Conservation (phyloP, 2,113 vertebrate species). For the Coracopsis vasa region DNA sequence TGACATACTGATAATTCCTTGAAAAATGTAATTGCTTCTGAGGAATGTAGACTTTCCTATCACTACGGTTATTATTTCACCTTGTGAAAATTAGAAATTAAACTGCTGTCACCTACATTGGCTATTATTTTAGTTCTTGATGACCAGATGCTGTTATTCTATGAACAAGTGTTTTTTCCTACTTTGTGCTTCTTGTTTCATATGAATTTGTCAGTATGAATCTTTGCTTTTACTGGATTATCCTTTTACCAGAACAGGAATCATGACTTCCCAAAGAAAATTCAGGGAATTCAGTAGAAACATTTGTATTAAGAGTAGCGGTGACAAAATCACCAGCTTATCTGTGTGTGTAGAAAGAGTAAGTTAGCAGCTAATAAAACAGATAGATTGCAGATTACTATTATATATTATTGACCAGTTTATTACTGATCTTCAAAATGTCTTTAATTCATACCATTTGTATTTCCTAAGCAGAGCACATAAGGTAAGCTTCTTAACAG, state of each 20-base stretch:
- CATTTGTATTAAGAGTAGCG: not conserved
- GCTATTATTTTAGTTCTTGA: not conserved
- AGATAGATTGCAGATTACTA: not conserved
- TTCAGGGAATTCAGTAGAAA: not conserved
- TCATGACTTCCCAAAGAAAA: not conserved
- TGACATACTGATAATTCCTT: not conserved
- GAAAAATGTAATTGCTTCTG: not conserved
- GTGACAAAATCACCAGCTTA: not conserved
- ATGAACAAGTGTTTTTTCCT: not conserved
- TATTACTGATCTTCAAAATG: not conserved
- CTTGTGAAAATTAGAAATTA: not conserved
- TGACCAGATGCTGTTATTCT: not conserved
- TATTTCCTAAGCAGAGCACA: not conserved
- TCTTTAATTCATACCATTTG: not conserved
- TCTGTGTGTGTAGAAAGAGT: not conserved
- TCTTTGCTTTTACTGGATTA: not conserved
- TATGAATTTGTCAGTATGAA: not conserved
- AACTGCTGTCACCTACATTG: fast-evolving
- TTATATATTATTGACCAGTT: not conserved
- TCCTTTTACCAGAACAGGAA: not conserved
- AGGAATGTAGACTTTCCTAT: not conserved
- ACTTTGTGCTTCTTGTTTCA: not conserved
- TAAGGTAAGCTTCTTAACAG: not conserved
- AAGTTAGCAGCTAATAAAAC: not conserved
- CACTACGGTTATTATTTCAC: fast-evolving